These are phyloP conservation scores for Eudemis profundana DNA, from an alignment of 2,888 invertebrate species.

Conservation along the genomic window DNA sequence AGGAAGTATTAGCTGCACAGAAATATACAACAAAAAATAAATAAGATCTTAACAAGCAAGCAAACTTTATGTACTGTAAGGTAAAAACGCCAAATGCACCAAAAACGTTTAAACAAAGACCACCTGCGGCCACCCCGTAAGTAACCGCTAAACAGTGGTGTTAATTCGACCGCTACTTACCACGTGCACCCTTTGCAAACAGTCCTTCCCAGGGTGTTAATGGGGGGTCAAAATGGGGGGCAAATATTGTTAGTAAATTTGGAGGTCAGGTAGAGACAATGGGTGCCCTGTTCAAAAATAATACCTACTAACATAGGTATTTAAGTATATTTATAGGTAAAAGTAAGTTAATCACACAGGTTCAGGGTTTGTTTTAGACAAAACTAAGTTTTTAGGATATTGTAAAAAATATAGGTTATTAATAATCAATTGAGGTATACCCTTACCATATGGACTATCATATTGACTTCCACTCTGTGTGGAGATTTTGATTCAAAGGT, in stretches of 20 bases:
- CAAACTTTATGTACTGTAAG: constrained; percentile 20
- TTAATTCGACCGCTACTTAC: constrained; percentile 68
- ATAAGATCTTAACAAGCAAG: constrained; percentile 2
- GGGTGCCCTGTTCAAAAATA: constrained; percentile 3
- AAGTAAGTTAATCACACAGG: too few species aligned
- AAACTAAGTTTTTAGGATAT: too few species aligned
- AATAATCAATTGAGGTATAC: too few species aligned
- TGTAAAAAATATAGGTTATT: too few species aligned
- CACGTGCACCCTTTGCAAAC: constrained; percentile 46
- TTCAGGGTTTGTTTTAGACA: too few species aligned
- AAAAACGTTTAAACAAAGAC: constrained; percentile 75
- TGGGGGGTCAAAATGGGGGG: constrained; percentile 40
- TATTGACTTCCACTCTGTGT: too few species aligned
- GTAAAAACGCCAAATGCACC: constrained; percentile 26
- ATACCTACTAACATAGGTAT: too few species aligned
- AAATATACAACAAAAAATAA: constrained; percentile 10
- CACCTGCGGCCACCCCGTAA: constrained; percentile 78
- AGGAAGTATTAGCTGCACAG: too few species aligned
- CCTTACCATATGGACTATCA: too few species aligned
- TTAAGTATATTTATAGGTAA: too few species aligned
- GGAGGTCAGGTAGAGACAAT: constrained; percentile 21
- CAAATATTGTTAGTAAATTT: constrained; percentile 43
- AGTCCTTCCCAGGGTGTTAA: constrained; percentile 42
- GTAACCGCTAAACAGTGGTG: constrained; percentile 76
- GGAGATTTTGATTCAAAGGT: too few species aligned